These are phyloP conservation scores for Alentia gelatinosa DNA, from an alignment of 2,888 invertebrate species.

Conservation along the genomic window DNA sequence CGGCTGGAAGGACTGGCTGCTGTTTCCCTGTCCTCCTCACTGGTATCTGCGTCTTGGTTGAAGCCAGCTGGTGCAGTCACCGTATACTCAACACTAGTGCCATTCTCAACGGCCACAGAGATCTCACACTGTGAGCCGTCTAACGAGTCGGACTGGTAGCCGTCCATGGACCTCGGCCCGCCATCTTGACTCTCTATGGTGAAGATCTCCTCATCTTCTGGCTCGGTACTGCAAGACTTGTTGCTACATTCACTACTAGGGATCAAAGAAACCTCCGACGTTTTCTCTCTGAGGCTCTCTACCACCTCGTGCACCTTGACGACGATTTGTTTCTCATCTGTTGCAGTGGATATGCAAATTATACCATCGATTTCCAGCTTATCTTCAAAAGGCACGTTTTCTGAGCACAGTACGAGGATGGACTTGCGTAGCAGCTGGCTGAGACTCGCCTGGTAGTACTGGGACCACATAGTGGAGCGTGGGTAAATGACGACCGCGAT, in stretches of 20 bases:
- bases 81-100: background rate
- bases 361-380: conserved; percentile 63
- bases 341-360: conserved; percentile 59
- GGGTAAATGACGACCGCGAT: background rate
- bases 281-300: background rate
- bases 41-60: background rate
- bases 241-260: background rate
- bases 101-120: conserved; percentile 3
- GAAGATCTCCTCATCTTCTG: conserved; percentile 18
- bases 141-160: background rate
- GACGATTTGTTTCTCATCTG: conserved; percentile 61
- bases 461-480: conserved; percentile 59
- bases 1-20: background rate
- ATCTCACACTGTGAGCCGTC: background rate
- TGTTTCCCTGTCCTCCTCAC: background rate
- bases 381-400: conserved; percentile 60
- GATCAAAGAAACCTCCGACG: background rate
- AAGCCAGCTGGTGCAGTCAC: background rate
- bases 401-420: conserved; percentile 59
- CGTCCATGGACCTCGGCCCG: background rate
- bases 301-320: conserved; percentile 63
- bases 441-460: conserved; percentile 60
- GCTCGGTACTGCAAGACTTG: background rate
- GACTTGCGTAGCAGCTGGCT: conserved; percentile 59
- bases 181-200: conserved; percentile 15